phyloP scores from a whole-genome alignment of 1,140 invertebrate genomes.

The Trigoniulus corallinus region DNA sequence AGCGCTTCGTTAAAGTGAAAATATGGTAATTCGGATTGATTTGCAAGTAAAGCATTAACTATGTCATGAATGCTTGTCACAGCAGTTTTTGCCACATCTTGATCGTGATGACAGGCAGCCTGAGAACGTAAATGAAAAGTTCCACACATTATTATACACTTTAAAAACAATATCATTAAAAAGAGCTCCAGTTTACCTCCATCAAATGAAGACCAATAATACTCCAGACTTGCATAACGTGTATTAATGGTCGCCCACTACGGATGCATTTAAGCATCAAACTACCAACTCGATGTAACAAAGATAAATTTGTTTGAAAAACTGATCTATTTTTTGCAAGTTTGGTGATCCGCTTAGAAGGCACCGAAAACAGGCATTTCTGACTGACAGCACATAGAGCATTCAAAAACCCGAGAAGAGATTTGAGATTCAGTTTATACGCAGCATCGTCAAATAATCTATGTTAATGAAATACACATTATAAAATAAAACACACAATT shows the following conservation, averaged over 20 bases:
- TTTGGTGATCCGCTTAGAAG: slow-evolving; percentile 6
- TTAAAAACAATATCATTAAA: slow-evolving; percentile 10
- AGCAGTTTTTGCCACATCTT: slow-evolving; percentile 72
- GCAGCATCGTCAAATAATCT: slow-evolving; percentile 57
- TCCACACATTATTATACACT: not conserved
- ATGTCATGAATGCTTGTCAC: slow-evolving; percentile 87
- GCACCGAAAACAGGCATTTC: slow-evolving; percentile 42
- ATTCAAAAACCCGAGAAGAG: slow-evolving; percentile 60
- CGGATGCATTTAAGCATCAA: slow-evolving; percentile 70
- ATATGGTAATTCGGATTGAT: slow-evolving; percentile 66
- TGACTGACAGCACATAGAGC: slow-evolving; percentile 66
- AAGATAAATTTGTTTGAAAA: slow-evolving; percentile 18
- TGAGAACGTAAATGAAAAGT: slow-evolving; percentile 23
- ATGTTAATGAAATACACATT: no score
- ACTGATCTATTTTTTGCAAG: no score
- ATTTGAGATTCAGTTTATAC: slow-evolving; percentile 62
- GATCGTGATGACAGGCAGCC: slow-evolving; percentile 80
- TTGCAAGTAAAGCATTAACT: slow-evolving; percentile 65
- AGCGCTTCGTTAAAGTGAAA: slow-evolving; percentile 91
- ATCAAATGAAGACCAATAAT: slow-evolving; percentile 78
- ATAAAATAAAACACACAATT: no score
- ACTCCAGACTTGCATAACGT: slow-evolving; percentile 78
- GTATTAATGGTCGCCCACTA: slow-evolving; percentile 68
- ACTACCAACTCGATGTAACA: slow-evolving; percentile 66
- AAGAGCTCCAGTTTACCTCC: no score